A percentile compares a stretch with the other conserved stretches of the same genome.
phyloP scores from a whole-genome alignment of 1,140 invertebrate species.

The Lasioglossum baleicum region DNA sequence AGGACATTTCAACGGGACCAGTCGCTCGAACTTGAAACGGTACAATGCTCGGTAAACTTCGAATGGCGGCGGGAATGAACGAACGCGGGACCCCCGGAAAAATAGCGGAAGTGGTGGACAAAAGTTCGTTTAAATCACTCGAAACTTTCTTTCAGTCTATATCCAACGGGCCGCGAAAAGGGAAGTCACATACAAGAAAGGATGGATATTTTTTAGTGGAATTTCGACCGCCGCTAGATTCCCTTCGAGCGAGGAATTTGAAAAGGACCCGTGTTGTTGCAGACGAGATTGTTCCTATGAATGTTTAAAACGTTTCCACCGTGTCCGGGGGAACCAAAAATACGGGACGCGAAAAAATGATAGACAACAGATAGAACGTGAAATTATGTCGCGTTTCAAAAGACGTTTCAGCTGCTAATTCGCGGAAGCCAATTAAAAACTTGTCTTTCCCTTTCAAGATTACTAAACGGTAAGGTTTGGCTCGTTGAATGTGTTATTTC shows the following conservation, averaged over 20 bases:
- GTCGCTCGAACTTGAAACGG: no score
- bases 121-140: constrained; percentile 5
- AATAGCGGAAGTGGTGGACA: neutral
- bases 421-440: no score
- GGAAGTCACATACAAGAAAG: neutral
- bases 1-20: no score
- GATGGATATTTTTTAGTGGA: neutral
- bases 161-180: neutral
- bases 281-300: neutral
- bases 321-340: no score
- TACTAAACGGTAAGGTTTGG: neutral
- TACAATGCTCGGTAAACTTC: neutral
- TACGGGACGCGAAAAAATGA: no score
- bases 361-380: no score
- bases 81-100: neutral
- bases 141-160: neutral
- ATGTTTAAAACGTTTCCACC: no score
- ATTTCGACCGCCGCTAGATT: neutral
- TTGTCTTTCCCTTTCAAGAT: no score
- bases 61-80: neutral
- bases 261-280: neutral
- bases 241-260: neutral
- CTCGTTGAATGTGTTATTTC: neutral
- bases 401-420: no score
- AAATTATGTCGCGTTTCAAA: no score